A percentile compares a stretch with the other conserved stretches of the same genome.
These are phyloP conservation scores for Alligator sinensis DNA, from an alignment of 2,113 vertebrate genomes.

Conservation along the genomic window DNA sequence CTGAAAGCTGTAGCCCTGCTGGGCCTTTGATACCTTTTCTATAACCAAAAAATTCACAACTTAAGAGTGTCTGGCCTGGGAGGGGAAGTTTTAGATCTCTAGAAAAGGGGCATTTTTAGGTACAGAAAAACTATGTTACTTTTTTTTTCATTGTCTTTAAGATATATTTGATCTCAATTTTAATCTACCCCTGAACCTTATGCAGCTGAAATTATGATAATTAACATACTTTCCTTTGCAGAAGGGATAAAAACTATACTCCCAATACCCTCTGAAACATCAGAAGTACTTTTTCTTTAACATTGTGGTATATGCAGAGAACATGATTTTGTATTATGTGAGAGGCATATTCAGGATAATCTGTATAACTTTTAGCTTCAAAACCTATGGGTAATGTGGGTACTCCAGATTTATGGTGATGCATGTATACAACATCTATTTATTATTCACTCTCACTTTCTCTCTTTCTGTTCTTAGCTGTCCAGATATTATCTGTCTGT, in stretches of 20 bases:
- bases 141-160: background rate
- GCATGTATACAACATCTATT: rapidly evolving
- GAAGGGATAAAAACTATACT: background rate
- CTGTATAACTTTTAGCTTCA: rapidly evolving
- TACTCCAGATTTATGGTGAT: background rate
- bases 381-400: rapidly evolving
- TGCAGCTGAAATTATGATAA: background rate
- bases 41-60: background rate
- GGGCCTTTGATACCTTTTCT: background rate
- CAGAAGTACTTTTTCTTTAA: background rate
- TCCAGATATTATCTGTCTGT: background rate
- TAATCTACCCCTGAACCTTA: background rate
- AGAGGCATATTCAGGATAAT: background rate
- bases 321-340: background rate
- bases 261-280: background rate
- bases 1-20: background rate
- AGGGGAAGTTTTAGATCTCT: background rate
- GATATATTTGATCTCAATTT: background rate
- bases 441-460: background rate
- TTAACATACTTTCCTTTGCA: background rate
- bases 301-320: background rate
- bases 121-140: background rate
- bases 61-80: background rate
- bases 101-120: background rate
- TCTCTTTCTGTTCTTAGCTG: no score